A percentile compares a stretch with the other conserved stretches of the same genome.
phyloP scores from a whole-genome alignment of 2,797 vertebrate species.

The Myotis pilosus region DNA sequence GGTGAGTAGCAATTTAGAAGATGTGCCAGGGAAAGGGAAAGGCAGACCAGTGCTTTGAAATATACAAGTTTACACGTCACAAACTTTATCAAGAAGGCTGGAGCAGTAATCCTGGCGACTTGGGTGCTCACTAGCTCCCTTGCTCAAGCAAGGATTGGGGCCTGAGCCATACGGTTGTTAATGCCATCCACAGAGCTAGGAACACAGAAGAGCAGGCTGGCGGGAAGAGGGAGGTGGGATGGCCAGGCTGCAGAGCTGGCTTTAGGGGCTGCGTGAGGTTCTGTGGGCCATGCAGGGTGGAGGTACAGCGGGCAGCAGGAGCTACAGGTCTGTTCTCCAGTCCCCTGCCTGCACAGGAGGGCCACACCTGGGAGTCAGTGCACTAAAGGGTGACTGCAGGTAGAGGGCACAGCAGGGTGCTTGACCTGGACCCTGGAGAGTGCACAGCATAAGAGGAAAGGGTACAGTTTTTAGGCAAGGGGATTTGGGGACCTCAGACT shows the following conservation, averaged over 20 bases:
- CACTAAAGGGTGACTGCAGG: neutral
- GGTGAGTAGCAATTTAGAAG: neutral
- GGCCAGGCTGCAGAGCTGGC: neutral
- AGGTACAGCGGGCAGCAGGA: too few relatives aligned
- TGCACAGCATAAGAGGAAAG: neutral
- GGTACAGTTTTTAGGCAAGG: neutral
- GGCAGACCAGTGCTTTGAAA: neutral
- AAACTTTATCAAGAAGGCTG: neutral
- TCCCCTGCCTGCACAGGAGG: neutral
- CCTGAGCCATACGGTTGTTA: neutral
- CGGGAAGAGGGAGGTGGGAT: neutral
- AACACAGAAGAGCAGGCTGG: neutral
- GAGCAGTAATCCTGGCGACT: neutral
- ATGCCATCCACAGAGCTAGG: neutral
- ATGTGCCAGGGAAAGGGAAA: neutral
- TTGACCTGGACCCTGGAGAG: neutral
- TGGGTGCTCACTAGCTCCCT: neutral
- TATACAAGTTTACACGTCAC: neutral
- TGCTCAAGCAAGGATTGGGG: neutral
- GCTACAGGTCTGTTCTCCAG: too few relatives aligned
- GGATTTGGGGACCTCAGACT: neutral
- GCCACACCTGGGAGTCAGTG: neutral
- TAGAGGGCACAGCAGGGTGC: rapidly evolving
- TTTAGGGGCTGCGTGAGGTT: neutral
- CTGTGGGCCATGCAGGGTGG: neutral